phyloP scores from a whole-genome alignment of 2,113 vertebrate species.

The Coreoperca whiteheadi region DNA sequence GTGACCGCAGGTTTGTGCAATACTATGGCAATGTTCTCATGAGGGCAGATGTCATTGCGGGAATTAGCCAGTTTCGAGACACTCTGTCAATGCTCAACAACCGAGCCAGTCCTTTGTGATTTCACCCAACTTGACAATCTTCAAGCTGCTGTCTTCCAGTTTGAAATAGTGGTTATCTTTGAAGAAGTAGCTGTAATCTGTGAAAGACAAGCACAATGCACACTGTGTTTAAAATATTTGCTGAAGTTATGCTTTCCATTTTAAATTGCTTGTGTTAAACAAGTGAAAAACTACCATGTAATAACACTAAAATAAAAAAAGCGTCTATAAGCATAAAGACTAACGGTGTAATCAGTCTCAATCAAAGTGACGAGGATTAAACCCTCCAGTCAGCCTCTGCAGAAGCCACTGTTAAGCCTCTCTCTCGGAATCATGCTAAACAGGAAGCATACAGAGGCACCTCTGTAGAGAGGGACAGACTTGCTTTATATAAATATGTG shows the following conservation, averaged over 20 bases:
- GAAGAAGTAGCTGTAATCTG: conserved; percentile 98
- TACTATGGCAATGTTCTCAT: conserved; percentile 57
- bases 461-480: conserved; percentile 76
- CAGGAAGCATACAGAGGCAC: conserved; percentile 68
- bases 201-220: conserved; percentile 53
- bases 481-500: conserved; percentile 71
- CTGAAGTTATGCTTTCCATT: not conserved
- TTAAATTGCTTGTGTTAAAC: not conserved
- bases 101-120: conserved; percentile 96
- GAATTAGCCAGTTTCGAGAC: conserved; percentile 39
- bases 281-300: not conserved
- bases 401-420: conserved; percentile 13
- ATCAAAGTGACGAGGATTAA: not conserved
- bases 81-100: conserved; percentile 86
- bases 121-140: conserved; percentile 96
- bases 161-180: conserved; percentile 94
- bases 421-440: conserved; percentile 50
- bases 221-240: not conserved
- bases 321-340: not conserved
- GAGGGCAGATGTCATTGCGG: conserved; percentile 65
- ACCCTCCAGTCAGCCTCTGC: conserved; percentile 23
- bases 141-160: conserved; percentile 95
- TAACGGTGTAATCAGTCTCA: conserved; percentile 4
- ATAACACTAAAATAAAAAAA: not conserved
- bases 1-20: conserved; percentile 66